Conservation (phyloP, 2,888 invertebrate genomes). For the Melanotus villosus region DNA sequence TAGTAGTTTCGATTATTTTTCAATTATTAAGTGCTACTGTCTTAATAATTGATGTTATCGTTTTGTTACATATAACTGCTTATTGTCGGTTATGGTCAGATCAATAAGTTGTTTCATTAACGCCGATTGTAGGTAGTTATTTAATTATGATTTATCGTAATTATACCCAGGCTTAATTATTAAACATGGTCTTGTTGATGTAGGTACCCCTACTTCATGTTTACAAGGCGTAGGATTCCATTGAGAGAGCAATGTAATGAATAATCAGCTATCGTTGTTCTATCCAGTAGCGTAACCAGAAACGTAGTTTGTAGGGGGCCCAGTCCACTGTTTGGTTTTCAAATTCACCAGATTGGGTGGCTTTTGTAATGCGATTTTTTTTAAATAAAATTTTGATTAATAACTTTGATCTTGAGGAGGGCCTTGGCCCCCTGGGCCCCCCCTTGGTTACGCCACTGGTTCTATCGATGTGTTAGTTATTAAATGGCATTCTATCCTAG, state of each 20-base stretch:
- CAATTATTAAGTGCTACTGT: too few relatives aligned
- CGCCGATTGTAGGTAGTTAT: slow-evolving; percentile 1
- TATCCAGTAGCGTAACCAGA: background rate
- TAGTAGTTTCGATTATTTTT: too few relatives aligned
- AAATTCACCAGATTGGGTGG: too few relatives aligned
- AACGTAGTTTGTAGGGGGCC: too few relatives aligned
- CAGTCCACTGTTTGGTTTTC: too few relatives aligned
- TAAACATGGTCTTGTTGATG: background rate
- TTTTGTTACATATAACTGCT: too few relatives aligned
- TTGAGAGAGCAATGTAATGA: slow-evolving; percentile 20
- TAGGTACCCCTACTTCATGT: background rate
- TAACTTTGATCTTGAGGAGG: too few relatives aligned
- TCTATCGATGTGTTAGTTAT: background rate
- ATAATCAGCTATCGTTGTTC: slow-evolving; percentile 2
- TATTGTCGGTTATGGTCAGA: background rate
- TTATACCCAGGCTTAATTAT: slow-evolving; percentile 2
- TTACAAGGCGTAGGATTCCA: background rate
- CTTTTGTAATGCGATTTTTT: too few relatives aligned
- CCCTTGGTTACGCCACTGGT: too few relatives aligned
- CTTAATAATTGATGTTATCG: too few relatives aligned
- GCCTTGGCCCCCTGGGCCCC: too few relatives aligned
- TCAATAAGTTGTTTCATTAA: background rate
- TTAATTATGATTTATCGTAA: slow-evolving; percentile 18
- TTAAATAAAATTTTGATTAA: too few relatives aligned
- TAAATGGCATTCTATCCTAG: slow-evolving; percentile 17